Percentiles rank a stretch among this genome's conserved stretches.
phyloP scores from a whole-genome alignment of 2,113 vertebrate genomes.

The Limanda limanda region DNA sequence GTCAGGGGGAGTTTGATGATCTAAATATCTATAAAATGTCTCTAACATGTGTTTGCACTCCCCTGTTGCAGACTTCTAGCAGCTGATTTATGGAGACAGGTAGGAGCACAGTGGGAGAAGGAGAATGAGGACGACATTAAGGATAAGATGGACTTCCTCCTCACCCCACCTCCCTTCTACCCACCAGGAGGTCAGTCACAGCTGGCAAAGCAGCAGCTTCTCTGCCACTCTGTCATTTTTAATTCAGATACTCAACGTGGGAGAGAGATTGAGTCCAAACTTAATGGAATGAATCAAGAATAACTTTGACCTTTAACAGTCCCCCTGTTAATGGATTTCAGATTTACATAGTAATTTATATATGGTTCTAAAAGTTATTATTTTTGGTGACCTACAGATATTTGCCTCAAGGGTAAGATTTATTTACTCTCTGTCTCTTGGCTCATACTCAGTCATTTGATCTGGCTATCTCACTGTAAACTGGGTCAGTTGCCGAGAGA shows the following conservation, averaged over 20 bases:
- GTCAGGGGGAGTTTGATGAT: background rate
- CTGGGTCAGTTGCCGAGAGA: too few species aligned
- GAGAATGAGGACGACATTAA: constrained; percentile 96
- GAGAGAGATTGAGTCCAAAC: too few species aligned
- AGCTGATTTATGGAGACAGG: constrained; percentile 87
- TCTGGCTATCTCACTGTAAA: too few species aligned
- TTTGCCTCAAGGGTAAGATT: background rate
- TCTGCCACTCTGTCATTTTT: background rate
- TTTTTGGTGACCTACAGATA: background rate
- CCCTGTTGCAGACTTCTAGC: constrained; percentile 85
- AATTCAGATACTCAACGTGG: background rate
- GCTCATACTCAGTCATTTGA: too few species aligned
- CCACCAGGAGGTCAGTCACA: constrained; percentile 86
- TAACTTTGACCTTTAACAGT: background rate
- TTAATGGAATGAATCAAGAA: background rate
- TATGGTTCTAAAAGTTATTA: background rate
- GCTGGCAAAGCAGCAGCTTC: background rate
- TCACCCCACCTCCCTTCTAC: constrained; percentile 82
- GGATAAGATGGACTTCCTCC: constrained; percentile 93
- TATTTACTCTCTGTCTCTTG: background rate
- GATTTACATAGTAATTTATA: background rate
- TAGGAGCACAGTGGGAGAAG: constrained; percentile 93
- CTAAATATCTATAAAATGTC: background rate
- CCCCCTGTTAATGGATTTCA: background rate
- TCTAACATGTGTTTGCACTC: background rate